Percentiles rank a stretch among this genome's conserved stretches.
Evolutionary conservation across 2,113 vertebrate genomes (phyloP).

Genomic region (Cygnus atratus): DNA sequence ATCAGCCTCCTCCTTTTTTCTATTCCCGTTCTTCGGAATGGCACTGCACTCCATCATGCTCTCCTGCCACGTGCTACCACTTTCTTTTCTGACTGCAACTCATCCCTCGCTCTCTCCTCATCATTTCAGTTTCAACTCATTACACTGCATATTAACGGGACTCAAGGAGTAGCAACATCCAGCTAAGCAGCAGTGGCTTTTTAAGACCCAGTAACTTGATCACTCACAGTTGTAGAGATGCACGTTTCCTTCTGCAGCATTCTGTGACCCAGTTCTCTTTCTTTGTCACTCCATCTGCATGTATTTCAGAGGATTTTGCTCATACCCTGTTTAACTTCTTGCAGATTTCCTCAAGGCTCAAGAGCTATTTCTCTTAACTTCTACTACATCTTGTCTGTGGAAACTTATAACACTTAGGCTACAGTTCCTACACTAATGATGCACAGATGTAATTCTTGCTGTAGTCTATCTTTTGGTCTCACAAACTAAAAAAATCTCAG

Average conservation of each 20-base stretch:
- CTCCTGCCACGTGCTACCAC: not conserved
- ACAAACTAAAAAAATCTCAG: not conserved
- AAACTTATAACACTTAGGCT: not conserved
- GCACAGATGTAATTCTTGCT: not conserved
- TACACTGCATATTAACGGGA: not conserved
- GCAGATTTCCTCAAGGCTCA: constrained; percentile 20
- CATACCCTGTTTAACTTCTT: not conserved
- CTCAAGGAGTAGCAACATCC: not conserved
- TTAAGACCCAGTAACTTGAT: not conserved
- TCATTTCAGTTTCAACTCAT: not conserved
- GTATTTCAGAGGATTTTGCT: not conserved
- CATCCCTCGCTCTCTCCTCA: not conserved
- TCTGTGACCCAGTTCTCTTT: not conserved
- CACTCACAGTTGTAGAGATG: not conserved
- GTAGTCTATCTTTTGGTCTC: not conserved
- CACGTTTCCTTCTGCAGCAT: not conserved
- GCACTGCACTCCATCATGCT: not conserved
- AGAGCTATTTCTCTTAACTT: not conserved
- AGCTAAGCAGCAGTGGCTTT: not conserved
- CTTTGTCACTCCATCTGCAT: not conserved
- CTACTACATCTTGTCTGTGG: not conserved
- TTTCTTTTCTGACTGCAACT: not conserved
- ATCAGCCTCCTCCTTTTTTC: not conserved
- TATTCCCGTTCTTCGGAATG: not conserved
- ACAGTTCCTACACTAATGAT: not conserved